Evolutionary conservation across 2,113 vertebrate species (phyloP).

Genomic region (Periophthalmodon schlosseri): DNA sequence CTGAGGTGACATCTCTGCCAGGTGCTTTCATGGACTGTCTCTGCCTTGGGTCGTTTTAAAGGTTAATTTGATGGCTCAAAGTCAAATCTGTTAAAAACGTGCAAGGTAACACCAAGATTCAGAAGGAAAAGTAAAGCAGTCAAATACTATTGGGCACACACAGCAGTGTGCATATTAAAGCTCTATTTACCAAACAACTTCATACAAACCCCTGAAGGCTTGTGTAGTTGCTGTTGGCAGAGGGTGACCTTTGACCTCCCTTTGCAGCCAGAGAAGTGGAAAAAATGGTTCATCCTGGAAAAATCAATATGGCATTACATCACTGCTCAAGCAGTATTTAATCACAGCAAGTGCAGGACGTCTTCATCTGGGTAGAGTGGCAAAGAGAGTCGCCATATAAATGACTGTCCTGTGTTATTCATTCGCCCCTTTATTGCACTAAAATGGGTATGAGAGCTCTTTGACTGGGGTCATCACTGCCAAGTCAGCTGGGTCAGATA

Average conservation of each 20-base stretch:
- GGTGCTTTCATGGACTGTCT: constrained; percentile 5
- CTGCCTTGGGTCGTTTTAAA: constrained; percentile 30
- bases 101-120: constrained; percentile 16
- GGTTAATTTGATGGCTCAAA: constrained; percentile 18
- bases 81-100: constrained; percentile 11
- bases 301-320: constrained; percentile 29
- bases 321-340: neutral
- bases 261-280: neutral
- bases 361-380: constrained; percentile 20
- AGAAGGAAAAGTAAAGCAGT: neutral
- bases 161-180: constrained; percentile 7
- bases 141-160: constrained; percentile 9
- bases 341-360: constrained; percentile 10
- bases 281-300: constrained; percentile 5
- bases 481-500: constrained; percentile 52
- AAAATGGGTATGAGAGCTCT: constrained; percentile 30
- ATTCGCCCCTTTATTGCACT: neutral
- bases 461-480: constrained; percentile 30
- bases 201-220: constrained; percentile 9
- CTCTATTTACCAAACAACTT: constrained; percentile 9
- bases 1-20: constrained; percentile 1
- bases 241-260: constrained; percentile 43
- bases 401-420: constrained; percentile 19
- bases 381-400: constrained; percentile 18
- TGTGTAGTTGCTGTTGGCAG: constrained; percentile 9